Percentiles rank a stretch among this genome's conserved stretches.
Evolutionary conservation across 2,888 invertebrate genomes (phyloP).

Genomic region (Bibio marci): DNA sequence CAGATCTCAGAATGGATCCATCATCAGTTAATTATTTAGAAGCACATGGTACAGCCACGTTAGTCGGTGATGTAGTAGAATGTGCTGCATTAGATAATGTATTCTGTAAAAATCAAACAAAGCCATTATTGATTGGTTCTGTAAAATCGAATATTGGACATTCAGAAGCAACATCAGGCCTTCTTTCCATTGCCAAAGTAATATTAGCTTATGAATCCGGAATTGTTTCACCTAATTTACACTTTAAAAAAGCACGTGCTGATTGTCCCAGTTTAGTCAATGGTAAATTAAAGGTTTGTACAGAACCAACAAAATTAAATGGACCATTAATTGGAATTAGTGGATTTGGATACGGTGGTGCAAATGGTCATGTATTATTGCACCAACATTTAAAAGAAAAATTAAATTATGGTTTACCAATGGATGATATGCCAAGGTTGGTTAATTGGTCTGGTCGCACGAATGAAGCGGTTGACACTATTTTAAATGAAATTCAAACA

Average conservation of each 20-base stretch:
- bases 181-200: slow-evolving; percentile 60
- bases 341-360: slow-evolving; percentile 88
- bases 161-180: slow-evolving; percentile 57
- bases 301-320: slow-evolving; percentile 48
- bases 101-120: slow-evolving; percentile 48
- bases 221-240: slow-evolving; percentile 68
- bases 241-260: slow-evolving; percentile 46
- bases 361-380: slow-evolving; percentile 44
- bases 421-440: slow-evolving; percentile 52
- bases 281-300: slow-evolving; percentile 51
- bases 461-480: slow-evolving; percentile 47
- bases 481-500: slow-evolving; percentile 44
- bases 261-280: slow-evolving; percentile 42
- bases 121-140: slow-evolving; percentile 61
- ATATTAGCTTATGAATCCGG: slow-evolving; percentile 66
- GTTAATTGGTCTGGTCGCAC: slow-evolving; percentile 64
- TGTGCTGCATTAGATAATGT: slow-evolving; percentile 54
- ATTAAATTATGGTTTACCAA: slow-evolving; percentile 37
- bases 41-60: slow-evolving; percentile 20
- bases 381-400: slow-evolving; percentile 19
- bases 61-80: slow-evolving; percentile 56
- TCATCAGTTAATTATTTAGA: slow-evolving; percentile 31
- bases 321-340: slow-evolving; percentile 69
- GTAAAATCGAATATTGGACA: slow-evolving; percentile 82
- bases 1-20: slow-evolving; percentile 32